phyloP scores from a whole-genome alignment of 2,113 vertebrate genomes.

The Caretta caretta region DNA sequence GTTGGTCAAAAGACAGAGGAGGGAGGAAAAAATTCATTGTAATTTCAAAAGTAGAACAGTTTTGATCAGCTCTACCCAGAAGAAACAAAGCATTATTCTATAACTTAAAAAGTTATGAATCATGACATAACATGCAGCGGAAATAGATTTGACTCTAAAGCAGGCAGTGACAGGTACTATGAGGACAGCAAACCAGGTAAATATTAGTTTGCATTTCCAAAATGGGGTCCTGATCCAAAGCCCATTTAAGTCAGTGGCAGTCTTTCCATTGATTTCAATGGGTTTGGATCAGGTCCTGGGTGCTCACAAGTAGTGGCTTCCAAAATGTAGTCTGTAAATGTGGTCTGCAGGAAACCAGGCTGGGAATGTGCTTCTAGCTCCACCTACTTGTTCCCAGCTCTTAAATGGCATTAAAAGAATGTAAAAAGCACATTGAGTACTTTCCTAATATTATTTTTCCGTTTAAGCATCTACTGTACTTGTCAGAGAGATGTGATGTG shows the following conservation, averaged over 20 bases:
- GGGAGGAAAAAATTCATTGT: neutral
- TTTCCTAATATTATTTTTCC: neutral
- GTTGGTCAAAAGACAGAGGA: neutral
- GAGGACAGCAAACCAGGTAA: slow-evolving; percentile 13
- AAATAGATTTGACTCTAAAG: neutral
- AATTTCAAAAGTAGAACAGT: slow-evolving; percentile 36
- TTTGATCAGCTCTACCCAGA: slow-evolving; percentile 51
- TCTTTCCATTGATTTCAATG: neutral
- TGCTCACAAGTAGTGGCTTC: neutral
- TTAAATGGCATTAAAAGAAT: neutral
- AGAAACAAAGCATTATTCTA: slow-evolving; percentile 34
- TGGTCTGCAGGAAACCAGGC: neutral
- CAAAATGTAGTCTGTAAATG: neutral
- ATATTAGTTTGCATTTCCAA: slow-evolving; percentile 13
- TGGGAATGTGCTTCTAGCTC: neutral
- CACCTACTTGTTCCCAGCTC: neutral
- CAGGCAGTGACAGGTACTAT: slow-evolving; percentile 45
- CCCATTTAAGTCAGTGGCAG: rapidly evolving
- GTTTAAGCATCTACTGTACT: neutral
- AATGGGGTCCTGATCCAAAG: neutral
- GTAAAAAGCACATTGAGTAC: neutral
- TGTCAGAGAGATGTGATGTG: neutral
- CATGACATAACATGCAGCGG: neutral
- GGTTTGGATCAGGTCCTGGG: neutral
- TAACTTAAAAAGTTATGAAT: neutral